Conservation (phyloP, 1,140 invertebrate genomes). For the Patella vulgata region DNA sequence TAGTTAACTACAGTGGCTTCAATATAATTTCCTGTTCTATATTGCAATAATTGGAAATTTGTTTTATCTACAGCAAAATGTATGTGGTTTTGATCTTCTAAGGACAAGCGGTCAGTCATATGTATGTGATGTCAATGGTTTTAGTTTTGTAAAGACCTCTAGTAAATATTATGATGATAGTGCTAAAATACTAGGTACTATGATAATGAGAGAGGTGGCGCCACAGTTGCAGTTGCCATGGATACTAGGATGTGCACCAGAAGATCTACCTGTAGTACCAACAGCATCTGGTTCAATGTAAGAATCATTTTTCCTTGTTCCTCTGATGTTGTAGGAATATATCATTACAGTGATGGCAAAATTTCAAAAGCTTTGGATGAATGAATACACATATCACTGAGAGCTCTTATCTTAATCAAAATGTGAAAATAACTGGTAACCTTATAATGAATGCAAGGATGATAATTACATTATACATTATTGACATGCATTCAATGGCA, state of each 20-base stretch:
- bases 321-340: not conserved
- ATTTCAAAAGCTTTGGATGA: not conserved
- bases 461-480: too few relatives aligned
- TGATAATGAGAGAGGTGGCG: conserved; percentile 91
- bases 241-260: conserved; percentile 95
- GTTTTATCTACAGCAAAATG: conserved; percentile 80
- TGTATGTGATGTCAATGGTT: conserved; percentile 99
- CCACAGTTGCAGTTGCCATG: conserved; percentile 96
- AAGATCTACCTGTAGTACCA: conserved; percentile 98
- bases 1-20: too few relatives aligned
- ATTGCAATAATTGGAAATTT: not conserved
- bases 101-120: conserved; percentile 98
- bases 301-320: conserved; percentile 41
- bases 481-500: too few relatives aligned
- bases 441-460: too few relatives aligned
- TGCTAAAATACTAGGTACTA: conserved; percentile 93
- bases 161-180: conserved; percentile 99
- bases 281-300: conserved; percentile 99
- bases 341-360: not conserved
- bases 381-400: too few relatives aligned
- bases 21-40: conserved; percentile 3
- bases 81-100: conserved; percentile 98
- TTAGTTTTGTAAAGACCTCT: conserved; percentile 99
- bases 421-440: too few relatives aligned
- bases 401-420: not conserved